These are phyloP conservation scores for Pempheris klunzingeri DNA, from an alignment of 2,797 vertebrate species.

Conservation along the genomic window DNA sequence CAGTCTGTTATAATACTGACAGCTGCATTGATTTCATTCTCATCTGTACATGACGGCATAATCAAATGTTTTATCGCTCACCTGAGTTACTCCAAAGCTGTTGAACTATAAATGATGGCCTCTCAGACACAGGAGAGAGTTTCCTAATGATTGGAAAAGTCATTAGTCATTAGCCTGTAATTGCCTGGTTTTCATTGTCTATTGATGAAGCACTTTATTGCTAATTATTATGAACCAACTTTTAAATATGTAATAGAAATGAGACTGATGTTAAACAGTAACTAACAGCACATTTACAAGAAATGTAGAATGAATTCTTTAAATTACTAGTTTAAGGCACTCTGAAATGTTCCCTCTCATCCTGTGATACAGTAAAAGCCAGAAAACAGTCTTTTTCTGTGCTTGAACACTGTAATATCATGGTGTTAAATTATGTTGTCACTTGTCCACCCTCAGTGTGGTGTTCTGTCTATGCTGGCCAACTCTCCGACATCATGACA, in stretches of 20 bases:
- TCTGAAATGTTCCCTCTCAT: not conserved
- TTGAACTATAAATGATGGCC: constrained; percentile 8
- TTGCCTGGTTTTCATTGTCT: constrained; percentile 20
- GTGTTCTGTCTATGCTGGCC: constrained; percentile 10
- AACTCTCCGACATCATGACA: constrained; percentile 20
- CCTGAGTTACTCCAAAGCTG: constrained; percentile 12
- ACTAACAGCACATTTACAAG: not conserved
- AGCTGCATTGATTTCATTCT: too few relatives aligned
- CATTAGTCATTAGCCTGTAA: constrained; percentile 28
- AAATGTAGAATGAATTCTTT: not conserved
- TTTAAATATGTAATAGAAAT: constrained; percentile 21
- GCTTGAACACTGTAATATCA: not conserved
- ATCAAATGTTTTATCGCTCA: constrained; percentile 13
- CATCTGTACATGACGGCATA: not conserved
- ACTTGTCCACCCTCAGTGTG: constrained; percentile 5
- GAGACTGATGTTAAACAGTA: constrained; percentile 1
- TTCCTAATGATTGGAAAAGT: constrained; percentile 26
- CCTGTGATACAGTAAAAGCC: not conserved
- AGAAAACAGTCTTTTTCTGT: not conserved
- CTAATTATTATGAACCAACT: constrained; percentile 16
- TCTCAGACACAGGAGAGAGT: constrained; percentile 9
- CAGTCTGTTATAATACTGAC: too few relatives aligned
- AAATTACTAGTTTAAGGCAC: not conserved
- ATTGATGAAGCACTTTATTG: constrained; percentile 35
- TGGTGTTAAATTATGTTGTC: constrained; percentile 27